Percentiles rank a stretch among this genome's conserved stretches.
Conservation (phyloP, 2,797 vertebrate genomes). For the Acipenser transmontanus region DNA sequence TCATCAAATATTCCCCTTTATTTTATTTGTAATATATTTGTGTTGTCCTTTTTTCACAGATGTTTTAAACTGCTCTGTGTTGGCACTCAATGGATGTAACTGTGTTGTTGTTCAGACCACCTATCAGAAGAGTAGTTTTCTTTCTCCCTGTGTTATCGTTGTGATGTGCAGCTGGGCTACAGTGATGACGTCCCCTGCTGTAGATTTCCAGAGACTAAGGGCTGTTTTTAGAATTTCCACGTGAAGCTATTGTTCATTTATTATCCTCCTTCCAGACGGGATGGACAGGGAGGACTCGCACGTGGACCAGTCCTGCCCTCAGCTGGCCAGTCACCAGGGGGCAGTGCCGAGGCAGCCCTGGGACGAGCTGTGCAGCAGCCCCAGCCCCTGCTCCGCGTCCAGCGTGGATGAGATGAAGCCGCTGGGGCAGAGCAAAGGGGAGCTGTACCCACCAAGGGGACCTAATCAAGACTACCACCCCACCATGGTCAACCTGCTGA, state of each 20-base stretch:
- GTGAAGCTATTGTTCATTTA: not conserved
- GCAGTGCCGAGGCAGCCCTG: conserved; percentile 45
- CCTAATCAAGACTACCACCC: conserved; percentile 49
- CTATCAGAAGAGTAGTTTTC: no score
- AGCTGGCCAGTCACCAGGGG: conserved; percentile 43
- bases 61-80: no score
- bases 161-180: no score
- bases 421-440: conserved; percentile 36
- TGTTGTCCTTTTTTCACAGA: no score
- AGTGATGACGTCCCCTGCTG: no score
- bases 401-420: conserved; percentile 60
- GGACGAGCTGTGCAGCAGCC: conserved; percentile 65
- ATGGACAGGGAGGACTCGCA: conserved; percentile 66
- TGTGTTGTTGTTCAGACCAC: no score
- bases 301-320: conserved; percentile 52
- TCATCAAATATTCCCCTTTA: no score
- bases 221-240: not conserved
- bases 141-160: no score
- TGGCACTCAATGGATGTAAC: no score
- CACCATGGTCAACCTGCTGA: conserved; percentile 49
- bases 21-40: no score
- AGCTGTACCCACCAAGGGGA: conserved; percentile 40
- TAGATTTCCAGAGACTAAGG: not conserved
- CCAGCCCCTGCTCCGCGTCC: conserved; percentile 63
- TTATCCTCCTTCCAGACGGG: conserved; percentile 50